A percentile compares a stretch with the other conserved stretches of the same genome.
Conservation (phyloP, 2,797 vertebrate species). For the Thripadectes ignobilis region DNA sequence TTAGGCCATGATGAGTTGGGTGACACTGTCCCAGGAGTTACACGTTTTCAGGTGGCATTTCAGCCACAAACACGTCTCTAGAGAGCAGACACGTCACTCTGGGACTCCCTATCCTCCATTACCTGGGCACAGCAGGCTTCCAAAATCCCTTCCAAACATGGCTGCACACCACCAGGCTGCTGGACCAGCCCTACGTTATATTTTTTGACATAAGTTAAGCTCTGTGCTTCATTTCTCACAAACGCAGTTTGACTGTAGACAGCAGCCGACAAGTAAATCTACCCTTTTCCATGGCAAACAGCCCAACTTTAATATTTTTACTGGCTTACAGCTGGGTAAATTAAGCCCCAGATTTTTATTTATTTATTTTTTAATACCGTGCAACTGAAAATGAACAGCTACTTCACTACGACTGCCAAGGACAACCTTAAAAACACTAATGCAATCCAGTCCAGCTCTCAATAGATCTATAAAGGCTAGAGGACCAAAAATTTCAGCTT, state of each 20-base stretch:
- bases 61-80: background rate
- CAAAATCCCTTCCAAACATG: background rate
- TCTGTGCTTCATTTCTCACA: constrained; percentile 59
- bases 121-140: background rate
- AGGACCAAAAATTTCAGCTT: constrained; percentile 62
- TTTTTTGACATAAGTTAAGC: constrained; percentile 51
- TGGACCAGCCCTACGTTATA: background rate
- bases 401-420: constrained; percentile 61
- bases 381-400: constrained; percentile 74
- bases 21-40: background rate
- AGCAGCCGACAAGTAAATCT: constrained; percentile 63
- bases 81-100: background rate
- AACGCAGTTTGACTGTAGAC: constrained; percentile 55
- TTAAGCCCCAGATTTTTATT: constrained; percentile 62
- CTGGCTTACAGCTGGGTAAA: constrained; percentile 66
- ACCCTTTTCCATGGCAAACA: constrained; percentile 60
- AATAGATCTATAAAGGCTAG: constrained; percentile 61
- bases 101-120: background rate
- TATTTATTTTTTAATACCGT: constrained; percentile 68
- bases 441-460: constrained; percentile 65
- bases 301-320: constrained; percentile 73
- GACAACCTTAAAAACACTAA: constrained; percentile 65
- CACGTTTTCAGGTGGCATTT: background rate
- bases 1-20: background rate
- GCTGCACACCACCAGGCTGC: background rate